Base-by-base conservation (phyloP, 2,113 vertebrate genomes). In the Pteruthius melanotis region DNA sequence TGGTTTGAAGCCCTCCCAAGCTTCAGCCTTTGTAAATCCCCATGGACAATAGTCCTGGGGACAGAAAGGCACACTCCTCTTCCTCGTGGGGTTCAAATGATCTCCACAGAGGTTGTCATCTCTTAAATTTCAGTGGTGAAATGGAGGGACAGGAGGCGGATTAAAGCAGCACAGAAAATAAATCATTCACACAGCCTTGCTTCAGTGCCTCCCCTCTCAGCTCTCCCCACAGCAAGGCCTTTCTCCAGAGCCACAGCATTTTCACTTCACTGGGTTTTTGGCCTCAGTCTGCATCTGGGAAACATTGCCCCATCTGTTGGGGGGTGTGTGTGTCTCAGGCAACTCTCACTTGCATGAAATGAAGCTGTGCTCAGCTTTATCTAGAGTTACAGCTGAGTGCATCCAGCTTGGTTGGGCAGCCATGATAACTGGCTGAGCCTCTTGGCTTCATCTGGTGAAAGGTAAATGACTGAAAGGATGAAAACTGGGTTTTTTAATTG, bases 401-500 rank as follows among this genome's bases (percentile, higher is more conserved):
- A 63, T 89, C 79, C 76, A 75, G 68, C 71, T 74, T 72, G 52
- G 35, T 21, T 92, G 90, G 37, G 56, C 69, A 90, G 83, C 88
- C 86, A 64, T 33, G 68, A n/a, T 64, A 76, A 68, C 71, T 88
- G 88, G 60, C 72, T 63, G 83, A 66, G 64, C 69, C 83, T 53
- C 69, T 87, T 59, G 64, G 80, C 89, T 96, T 96, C 90, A 68
- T 95, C 71, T 93, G 77, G 31, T 64, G 69, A 71, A 68, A 72
- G 57, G 85, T 69, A 95, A 96, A 92, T 76, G 80, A 66, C 90
- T 83, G 76, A 75, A 87, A 69, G 40, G 80, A 89, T 81, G 80
- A 56, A 89, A 92, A 79, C 20, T 37, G n/a, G 52, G 53, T 7
- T 94, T 90, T 93, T 92, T 92, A 96, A 96, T 97, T 95, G 92